These are phyloP conservation scores for Apamea sordens DNA, from an alignment of 2,888 invertebrate genomes.

Conservation along the genomic window DNA sequence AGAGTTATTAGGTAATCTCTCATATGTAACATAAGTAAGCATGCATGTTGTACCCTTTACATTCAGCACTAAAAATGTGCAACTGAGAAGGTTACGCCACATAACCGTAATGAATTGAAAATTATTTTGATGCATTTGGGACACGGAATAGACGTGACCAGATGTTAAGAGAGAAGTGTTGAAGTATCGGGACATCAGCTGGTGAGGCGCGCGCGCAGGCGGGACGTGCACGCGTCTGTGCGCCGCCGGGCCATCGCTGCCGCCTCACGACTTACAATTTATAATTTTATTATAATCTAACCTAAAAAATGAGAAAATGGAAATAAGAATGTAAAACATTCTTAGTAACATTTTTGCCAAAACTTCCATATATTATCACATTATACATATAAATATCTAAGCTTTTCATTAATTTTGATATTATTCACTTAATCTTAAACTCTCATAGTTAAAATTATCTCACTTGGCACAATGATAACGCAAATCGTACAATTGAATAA, in stretches of 20 bases:
- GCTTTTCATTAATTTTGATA: constrained; percentile 89
- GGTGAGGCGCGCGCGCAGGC: constrained; percentile 35
- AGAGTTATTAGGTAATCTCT: constrained; percentile 55
- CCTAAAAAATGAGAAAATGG: constrained; percentile 79
- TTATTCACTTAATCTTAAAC: constrained; percentile 89
- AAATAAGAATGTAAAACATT: constrained; percentile 83
- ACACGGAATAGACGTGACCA: constrained; percentile 63
- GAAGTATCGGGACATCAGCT: constrained; percentile 59
- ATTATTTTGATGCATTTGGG: constrained; percentile 81
- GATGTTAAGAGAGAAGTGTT: constrained; percentile 59
- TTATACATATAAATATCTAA: constrained; percentile 89
- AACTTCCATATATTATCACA: constrained; percentile 90
- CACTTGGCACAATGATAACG: constrained; percentile 90
- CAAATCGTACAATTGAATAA: constrained; percentile 86
- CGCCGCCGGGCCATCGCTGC: constrained; percentile 31
- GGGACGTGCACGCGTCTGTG: constrained; percentile 18
- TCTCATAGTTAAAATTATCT: constrained; percentile 88
- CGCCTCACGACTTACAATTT: constrained; percentile 63
- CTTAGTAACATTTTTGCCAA: constrained; percentile 83
- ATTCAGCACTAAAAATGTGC: constrained; percentile 62
- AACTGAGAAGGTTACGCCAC: constrained; percentile 49
- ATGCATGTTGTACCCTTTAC: constrained; percentile 65
- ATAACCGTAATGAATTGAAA: constrained; percentile 74
- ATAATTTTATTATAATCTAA: constrained; percentile 77
- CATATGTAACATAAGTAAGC: constrained; percentile 49